Percentiles rank a stretch among this genome's conserved stretches.
Evolutionary conservation across 2,113 vertebrate species (phyloP).

Genomic region (Syngnathoides biaculeatus): DNA sequence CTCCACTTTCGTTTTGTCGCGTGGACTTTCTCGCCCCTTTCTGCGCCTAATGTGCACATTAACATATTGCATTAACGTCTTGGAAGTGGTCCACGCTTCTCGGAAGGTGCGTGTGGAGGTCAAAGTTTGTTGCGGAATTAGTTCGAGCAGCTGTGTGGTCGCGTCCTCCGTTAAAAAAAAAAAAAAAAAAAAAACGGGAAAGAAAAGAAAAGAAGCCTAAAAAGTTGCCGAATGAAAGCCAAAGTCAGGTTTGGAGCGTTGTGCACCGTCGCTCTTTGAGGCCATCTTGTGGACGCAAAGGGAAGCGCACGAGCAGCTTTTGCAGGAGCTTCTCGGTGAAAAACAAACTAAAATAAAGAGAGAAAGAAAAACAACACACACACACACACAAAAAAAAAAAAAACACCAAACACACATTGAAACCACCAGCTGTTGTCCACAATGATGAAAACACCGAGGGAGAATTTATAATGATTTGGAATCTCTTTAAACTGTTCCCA

Average conservation of each 20-base stretch:
- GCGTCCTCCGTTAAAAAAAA: not conserved
- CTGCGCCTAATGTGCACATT: constrained; percentile 32
- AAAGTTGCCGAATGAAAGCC: constrained; percentile 5
- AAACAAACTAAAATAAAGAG: too few species aligned
- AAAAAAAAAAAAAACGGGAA: not conserved
- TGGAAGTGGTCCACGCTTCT: constrained; percentile 36
- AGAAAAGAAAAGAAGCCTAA: not conserved
- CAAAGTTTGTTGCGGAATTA: constrained; percentile 18
- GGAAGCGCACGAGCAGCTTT: constrained; percentile 34
- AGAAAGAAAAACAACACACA: not conserved
- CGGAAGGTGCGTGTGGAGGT: constrained; percentile 14
- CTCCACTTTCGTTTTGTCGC: constrained; percentile 52
- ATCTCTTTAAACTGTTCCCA: constrained; percentile 59
- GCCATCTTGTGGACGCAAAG: constrained; percentile 70
- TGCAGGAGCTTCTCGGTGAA: not conserved
- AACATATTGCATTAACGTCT: constrained; percentile 38
- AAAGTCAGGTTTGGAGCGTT: constrained; percentile 18
- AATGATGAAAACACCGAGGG: constrained; percentile 60
- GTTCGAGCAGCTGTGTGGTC: not conserved
- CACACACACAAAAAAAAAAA: not conserved
- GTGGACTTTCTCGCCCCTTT: constrained; percentile 13
- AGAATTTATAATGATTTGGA: constrained; percentile 63
- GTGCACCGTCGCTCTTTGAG: not conserved
- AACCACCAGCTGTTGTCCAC: constrained; percentile 65
- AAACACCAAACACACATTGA: constrained; percentile 48